Base-by-base conservation (phyloP, 2,797 vertebrate species). In the Hydrophis major region DNA sequence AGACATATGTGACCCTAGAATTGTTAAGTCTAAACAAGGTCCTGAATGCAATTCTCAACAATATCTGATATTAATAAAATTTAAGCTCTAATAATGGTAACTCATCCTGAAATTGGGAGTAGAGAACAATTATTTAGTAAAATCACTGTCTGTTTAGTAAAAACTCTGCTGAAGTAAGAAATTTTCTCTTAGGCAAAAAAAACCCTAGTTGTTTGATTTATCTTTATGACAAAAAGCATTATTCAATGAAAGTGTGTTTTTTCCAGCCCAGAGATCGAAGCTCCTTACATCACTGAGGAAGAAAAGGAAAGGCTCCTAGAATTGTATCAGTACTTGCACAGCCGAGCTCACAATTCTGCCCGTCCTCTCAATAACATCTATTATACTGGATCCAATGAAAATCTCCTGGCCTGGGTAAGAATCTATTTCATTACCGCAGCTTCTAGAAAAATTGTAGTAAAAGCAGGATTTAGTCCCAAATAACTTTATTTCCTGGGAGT, bases 271-370 rank as follows among this genome's bases (percentile, higher is more conserved):
- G 98, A 99, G 96, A 98, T 99, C 69, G 98, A 99, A 86, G 96
- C 96, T 42, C 97, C 98, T 2, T 99, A 99, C 83, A 97, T 97
- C 96, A 97, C 96, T 89, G 98, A 98, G 83, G 98, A 98, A 93
- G 98, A 99, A 95, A 98, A 98, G 95, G 98, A 99, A 93, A 98
- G 99, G 93, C 97, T 99, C 42, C 97, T 99, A 98, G 98, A 97
- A 86, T 96, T 99, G 95, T 99, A 99, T 97, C 99, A 99, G 96
- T 98, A 99, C 94, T 98, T 99, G 89, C 99, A 99, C 96, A 99
- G 99, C 97, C 98, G 98, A 7, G 97, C 99, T 91, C 99, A 99
- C 97, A 99, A 99, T 96, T 98, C 98, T 53, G 98, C 98, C 0
- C 98, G 98, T 91, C 99, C 99, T 7, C 97, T 99, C 89, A 98